phyloP scores from a whole-genome alignment of 2,888 invertebrate species.

The Campopleginae sp. region DNA sequence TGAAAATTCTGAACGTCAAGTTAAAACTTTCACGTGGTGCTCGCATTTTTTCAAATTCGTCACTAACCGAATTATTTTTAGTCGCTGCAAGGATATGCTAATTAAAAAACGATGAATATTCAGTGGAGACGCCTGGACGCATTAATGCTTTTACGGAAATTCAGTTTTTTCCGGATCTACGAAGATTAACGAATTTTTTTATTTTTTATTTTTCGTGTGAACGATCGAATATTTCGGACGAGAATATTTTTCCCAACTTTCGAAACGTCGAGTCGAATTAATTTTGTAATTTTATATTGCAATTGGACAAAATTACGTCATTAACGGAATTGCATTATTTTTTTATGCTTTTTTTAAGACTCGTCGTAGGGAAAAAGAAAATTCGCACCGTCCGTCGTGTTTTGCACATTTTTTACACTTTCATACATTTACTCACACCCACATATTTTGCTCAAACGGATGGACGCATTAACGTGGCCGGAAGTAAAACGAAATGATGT shows the following conservation, averaged over 20 bases:
- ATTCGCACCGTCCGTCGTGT: background rate
- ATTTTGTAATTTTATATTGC: background rate
- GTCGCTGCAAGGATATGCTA: background rate
- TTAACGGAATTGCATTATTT: background rate
- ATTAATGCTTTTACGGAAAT: background rate
- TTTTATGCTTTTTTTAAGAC: background rate
- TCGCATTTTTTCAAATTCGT: background rate
- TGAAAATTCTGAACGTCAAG: background rate
- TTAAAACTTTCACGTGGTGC: background rate
- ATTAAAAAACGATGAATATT: background rate
- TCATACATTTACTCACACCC: background rate
- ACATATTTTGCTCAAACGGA: conserved; percentile 44
- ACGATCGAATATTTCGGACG: background rate
- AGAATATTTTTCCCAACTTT: background rate
- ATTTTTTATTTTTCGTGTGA: background rate
- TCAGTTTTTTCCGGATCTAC: background rate
- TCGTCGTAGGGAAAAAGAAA: background rate
- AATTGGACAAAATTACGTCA: background rate
- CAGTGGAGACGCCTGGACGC: background rate
- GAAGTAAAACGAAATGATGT: conserved; percentile 59
- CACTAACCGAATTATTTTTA: background rate
- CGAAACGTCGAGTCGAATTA: background rate
- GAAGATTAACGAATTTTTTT: background rate
- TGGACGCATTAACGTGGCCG: conserved; percentile 53
- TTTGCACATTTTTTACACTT: background rate